A percentile compares a stretch with the other conserved stretches of the same genome.
Evolutionary conservation across 2,797 vertebrate genomes (phyloP).

Genomic region (Loris lydekkerianus): DNA sequence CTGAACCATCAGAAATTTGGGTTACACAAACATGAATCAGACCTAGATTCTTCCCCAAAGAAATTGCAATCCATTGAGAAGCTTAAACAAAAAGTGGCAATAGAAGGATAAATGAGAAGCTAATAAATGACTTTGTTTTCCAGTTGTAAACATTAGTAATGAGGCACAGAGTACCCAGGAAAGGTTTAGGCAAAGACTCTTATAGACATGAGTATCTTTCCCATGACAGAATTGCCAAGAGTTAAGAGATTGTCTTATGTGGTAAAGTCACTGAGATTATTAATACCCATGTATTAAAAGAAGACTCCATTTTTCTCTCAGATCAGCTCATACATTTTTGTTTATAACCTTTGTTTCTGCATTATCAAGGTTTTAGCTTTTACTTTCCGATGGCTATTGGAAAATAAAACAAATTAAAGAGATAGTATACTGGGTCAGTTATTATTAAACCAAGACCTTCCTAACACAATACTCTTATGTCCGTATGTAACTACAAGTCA

Average conservation of each 20-base stretch:
- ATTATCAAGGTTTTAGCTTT: constrained; percentile 31
- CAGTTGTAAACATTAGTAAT: neutral
- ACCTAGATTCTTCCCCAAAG: neutral
- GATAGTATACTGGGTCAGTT: neutral
- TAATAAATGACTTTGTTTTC: neutral
- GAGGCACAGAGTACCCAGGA: neutral
- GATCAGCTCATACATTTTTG: neutral
- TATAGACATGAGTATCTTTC: neutral
- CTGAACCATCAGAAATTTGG: neutral
- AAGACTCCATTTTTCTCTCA: neutral
- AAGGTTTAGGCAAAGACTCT: neutral
- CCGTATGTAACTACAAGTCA: neutral
- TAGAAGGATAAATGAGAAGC: neutral
- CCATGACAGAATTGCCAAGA: neutral
- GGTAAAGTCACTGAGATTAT: neutral
- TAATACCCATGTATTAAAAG: neutral
- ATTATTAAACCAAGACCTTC: neutral
- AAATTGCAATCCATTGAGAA: neutral
- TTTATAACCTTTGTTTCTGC: neutral
- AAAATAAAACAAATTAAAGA: constrained; percentile 56
- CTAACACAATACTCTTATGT: neutral
- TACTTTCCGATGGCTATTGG: neutral
- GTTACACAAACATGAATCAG: neutral
- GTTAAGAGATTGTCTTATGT: neutral
- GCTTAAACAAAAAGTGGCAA: neutral